phyloP scores from a whole-genome alignment of 2,797 vertebrate species.

The Dryobates pubescens region DNA sequence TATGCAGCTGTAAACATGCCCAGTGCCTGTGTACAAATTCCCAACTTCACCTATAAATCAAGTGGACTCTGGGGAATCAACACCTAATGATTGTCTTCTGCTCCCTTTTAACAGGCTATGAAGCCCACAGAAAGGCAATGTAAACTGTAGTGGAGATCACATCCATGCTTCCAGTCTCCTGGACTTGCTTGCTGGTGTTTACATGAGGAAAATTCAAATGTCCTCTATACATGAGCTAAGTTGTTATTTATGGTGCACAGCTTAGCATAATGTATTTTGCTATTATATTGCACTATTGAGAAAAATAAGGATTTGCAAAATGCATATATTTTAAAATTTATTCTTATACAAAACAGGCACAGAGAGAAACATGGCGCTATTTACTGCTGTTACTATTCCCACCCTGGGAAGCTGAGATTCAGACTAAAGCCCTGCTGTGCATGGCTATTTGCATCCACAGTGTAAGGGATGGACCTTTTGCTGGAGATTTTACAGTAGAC shows the following conservation, averaged over 20 bases:
- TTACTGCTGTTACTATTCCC: accelerated
- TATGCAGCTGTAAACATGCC: not conserved
- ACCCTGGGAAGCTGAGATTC: not conserved
- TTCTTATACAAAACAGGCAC: not conserved
- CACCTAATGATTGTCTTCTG: not conserved
- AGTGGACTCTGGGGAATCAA: not conserved
- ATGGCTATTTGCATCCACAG: not conserved
- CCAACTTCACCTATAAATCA: not conserved
- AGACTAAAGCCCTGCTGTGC: not conserved
- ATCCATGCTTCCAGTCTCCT: not conserved
- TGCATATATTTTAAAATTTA: not conserved
- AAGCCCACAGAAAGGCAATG: not conserved
- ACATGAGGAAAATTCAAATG: not conserved
- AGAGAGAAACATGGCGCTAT: not conserved
- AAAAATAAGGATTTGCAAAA: not conserved
- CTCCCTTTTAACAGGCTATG: not conserved
- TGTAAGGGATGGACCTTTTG: not conserved
- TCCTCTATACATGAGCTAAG: not conserved
- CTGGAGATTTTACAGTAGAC: not conserved
- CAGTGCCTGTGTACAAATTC: not conserved
- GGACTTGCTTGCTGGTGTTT: not conserved
- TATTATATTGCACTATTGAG: not conserved
- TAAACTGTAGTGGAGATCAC: not conserved
- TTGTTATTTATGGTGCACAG: not conserved
- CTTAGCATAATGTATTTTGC: not conserved